These are phyloP conservation scores for Aleadryas rufinucha DNA, from an alignment of 2,113 vertebrate genomes.

Conservation along the genomic window DNA sequence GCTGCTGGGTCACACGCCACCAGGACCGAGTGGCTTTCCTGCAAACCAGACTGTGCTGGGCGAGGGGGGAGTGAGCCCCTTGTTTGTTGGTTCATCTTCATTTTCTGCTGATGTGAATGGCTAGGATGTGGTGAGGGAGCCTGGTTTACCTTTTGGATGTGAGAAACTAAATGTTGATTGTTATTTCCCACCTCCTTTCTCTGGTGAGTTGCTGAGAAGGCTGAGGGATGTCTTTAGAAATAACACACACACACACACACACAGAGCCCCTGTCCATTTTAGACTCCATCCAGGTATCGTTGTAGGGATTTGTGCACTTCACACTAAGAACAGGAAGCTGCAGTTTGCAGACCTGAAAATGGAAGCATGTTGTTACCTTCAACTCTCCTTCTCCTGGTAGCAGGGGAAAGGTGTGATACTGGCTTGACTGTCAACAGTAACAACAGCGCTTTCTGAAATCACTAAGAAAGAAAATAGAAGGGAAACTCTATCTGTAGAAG, in stretches of 20 bases:
- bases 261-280: neutral
- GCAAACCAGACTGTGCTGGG: neutral
- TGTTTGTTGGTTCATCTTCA: constrained; percentile 58
- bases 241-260: constrained; percentile 1
- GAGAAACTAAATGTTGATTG: constrained; percentile 1
- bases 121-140: constrained; percentile 29
- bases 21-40: neutral
- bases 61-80: neutral
- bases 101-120: constrained; percentile 46
- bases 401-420: constrained; percentile 10
- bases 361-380: constrained; percentile 65
- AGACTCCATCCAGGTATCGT: neutral
- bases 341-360: constrained; percentile 44
- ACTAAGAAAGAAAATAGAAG: constrained; percentile 61
- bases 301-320: constrained; percentile 31
- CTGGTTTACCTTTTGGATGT: constrained; percentile 31
- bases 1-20: neutral
- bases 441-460: constrained; percentile 45
- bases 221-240: constrained; percentile 51
- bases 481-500: constrained; percentile 60
- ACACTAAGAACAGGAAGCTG: constrained; percentile 42
- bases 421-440: constrained; percentile 52
- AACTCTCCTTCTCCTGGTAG: constrained; percentile 47
- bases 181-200: constrained; percentile 50
- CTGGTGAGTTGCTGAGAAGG: constrained; percentile 49